Base-by-base conservation (phyloP, 2,888 invertebrate genomes). In the Philopedon plagiatum region DNA sequence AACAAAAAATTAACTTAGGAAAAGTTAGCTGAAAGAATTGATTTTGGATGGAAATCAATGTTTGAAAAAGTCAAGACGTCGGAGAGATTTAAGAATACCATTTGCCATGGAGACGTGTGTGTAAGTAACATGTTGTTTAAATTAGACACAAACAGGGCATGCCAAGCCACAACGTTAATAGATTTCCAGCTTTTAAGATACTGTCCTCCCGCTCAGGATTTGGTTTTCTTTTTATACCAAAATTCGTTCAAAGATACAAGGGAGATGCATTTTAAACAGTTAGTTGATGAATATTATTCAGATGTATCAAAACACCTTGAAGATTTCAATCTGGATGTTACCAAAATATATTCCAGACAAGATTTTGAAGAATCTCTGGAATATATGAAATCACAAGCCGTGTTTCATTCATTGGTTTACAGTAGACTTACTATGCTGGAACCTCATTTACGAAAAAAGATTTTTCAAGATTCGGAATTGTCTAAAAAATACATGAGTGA, bases 201-300 rank as follows among this genome's bases (percentile, higher is more conserved):
- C 81, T 89, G 89, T 18, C 91, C 92, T 0, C 90, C 91, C 0
- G 88, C 90, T 18, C 86, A 90, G 21, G 93, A 93, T 78, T 84
- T 91, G 1, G 86, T 89, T 81, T 75, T 74, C 41, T 75, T 81
- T 19, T 46, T 82, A 21, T 79, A 79, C 57, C 65, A 77, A 21
- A 76, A 74, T 37, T 76, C 80, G 1, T 72, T 76, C 37, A 70
- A 72, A 15, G 54, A 71, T 49, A 75, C 72, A 0, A 70, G 81
- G 60, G 68, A 74, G 23, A 71, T 76, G 21, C 74, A 77, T 60
- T 58, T 75, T 8, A 23, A 71, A 5, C 73, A 78, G 39, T 41
- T 81, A 7, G 46, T 78, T 5, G 44, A 74, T 4, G 67, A 78
- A 21, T 82, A 81, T 67, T 79, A 81, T 68, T 4, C 26, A 0